A percentile compares a stretch with the other conserved stretches of the same genome.
phyloP scores from a whole-genome alignment of 64 coral and sea anemone genomes.

The Stichodactyla mertensii region DNA sequence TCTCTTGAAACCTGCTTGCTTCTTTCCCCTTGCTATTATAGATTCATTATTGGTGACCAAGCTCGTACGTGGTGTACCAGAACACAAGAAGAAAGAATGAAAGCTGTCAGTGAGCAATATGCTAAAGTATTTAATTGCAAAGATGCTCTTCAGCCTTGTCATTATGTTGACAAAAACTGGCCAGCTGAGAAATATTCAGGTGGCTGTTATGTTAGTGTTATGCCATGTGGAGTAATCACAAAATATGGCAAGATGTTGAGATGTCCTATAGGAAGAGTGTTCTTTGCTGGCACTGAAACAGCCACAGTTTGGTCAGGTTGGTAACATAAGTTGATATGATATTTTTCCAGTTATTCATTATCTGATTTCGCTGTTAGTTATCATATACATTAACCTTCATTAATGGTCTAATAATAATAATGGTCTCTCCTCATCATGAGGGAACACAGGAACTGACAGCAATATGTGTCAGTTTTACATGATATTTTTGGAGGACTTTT shows the following conservation, averaged over 20 bases:
- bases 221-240: slow-evolving; percentile 80
- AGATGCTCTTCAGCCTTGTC: slow-evolving; percentile 71
- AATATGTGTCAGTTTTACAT: too few relatives aligned
- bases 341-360: too few relatives aligned
- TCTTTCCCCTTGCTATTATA: not conserved
- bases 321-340: not conserved
- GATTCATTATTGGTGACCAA: slow-evolving; percentile 87
- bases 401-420: too few relatives aligned
- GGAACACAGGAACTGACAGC: too few relatives aligned
- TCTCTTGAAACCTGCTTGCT: too few relatives aligned
- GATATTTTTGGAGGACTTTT: too few relatives aligned
- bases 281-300: slow-evolving; percentile 98
- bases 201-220: slow-evolving; percentile 81
- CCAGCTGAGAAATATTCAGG: slow-evolving; percentile 97
- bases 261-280: slow-evolving; percentile 67
- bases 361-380: too few relatives aligned
- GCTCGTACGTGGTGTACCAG: slow-evolving; percentile 77
- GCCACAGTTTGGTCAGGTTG: slow-evolving; percentile 92
- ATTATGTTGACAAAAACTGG: slow-evolving; percentile 99
- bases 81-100: slow-evolving; percentile 89
- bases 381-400: too few relatives aligned
- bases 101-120: slow-evolving; percentile 84
- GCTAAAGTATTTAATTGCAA: slow-evolving; percentile 73
- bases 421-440: too few relatives aligned
- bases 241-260: slow-evolving; percentile 52